Percentiles rank a stretch among this genome's conserved stretches.
Evolutionary conservation across 2,113 vertebrate genomes (phyloP).

Genomic region (Ancistrus triradiatus): DNA sequence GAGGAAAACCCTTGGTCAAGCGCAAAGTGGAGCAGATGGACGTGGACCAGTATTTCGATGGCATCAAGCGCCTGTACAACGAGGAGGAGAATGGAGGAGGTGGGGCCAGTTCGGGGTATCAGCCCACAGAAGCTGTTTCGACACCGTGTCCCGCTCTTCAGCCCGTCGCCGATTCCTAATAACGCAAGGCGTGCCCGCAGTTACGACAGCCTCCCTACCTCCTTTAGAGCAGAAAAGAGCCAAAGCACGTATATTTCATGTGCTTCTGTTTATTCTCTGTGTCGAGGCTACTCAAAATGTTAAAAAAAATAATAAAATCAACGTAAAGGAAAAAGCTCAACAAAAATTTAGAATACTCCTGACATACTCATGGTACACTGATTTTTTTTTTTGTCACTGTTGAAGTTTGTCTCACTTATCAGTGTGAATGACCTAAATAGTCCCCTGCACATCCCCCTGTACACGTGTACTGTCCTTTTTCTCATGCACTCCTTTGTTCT

Average conservation of each 20-base stretch:
- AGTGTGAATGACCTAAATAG: background rate
- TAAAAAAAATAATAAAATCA: slow-evolving; percentile 60
- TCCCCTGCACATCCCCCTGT: no score
- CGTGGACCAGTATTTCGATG: slow-evolving; percentile 93
- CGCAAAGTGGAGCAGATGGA: slow-evolving; percentile 97
- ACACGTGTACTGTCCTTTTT: no score
- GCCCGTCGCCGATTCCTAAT: slow-evolving; percentile 81
- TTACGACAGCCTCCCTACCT: slow-evolving; percentile 46
- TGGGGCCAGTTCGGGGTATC: slow-evolving; percentile 59
- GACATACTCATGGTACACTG: slow-evolving; percentile 19
- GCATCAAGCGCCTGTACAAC: slow-evolving; percentile 94
- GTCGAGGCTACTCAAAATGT: no score
- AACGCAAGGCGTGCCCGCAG: slow-evolving; percentile 36
- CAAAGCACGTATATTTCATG: slow-evolving; percentile 49
- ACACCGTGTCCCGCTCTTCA: slow-evolving; percentile 91
- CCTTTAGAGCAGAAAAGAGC: slow-evolving; percentile 75
- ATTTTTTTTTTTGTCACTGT: background rate
- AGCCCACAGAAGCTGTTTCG: slow-evolving; percentile 66
- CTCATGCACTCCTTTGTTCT: background rate
- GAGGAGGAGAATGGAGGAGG: slow-evolving; percentile 76
- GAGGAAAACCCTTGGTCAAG: slow-evolving; percentile 83
- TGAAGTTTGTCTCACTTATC: background rate
- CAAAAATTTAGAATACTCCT: slow-evolving; percentile 66
- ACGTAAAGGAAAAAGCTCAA: slow-evolving; percentile 57
- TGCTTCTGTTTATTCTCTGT: slow-evolving; percentile 69